Base-by-base conservation (phyloP, 2,113 vertebrate species). In the Oncorhynchus clarkii region DNA sequence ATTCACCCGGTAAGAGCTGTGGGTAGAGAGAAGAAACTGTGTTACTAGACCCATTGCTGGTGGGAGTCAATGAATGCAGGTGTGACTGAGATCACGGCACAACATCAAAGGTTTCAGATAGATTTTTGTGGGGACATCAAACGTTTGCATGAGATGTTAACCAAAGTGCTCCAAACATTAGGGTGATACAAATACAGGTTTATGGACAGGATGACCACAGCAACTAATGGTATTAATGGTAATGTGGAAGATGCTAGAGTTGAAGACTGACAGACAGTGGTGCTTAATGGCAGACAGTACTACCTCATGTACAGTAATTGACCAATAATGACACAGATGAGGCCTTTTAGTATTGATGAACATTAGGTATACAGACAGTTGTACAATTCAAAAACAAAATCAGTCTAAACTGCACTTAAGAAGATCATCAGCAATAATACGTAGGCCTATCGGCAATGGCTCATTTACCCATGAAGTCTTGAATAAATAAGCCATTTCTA, bases 1-100 rank as follows among this genome's bases (percentile, higher is more conserved):
- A 89, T 94, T 92, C 92, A 94, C 86, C 83, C 90, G 93, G 87
- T 93, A 94, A 86, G 92, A 93, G 89, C 93, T 94, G 93, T 83
- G 85, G 90, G 88, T 80, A 73, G 76, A 94, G 77, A 91, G 34
- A 34, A 90, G 78, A 91, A 90, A 76, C 91, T 86, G 60, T 82
- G 87, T 89, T 88, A 91, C 84, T 85, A 80, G 75, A 78, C 88
- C 83, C 87, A 70, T 75, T 67, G 60, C 73, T 54, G 68, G 76
- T 59, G 76, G 80, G 77, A 73, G 72, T 60, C 18, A 45, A n/a
- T 77, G 76, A 81, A 84, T 84, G 84, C 76, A 70, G 79, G 84
- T 75, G 59, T 6, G 9, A 13, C 39, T 34, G 71, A 34, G 1
- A 11, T 34, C 80, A 72, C 66, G 31, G 77, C 45, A 68, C 34